Evolutionary conservation across 2,113 vertebrate genomes (phyloP).

Genomic region (Phylloscopus trochilus): DNA sequence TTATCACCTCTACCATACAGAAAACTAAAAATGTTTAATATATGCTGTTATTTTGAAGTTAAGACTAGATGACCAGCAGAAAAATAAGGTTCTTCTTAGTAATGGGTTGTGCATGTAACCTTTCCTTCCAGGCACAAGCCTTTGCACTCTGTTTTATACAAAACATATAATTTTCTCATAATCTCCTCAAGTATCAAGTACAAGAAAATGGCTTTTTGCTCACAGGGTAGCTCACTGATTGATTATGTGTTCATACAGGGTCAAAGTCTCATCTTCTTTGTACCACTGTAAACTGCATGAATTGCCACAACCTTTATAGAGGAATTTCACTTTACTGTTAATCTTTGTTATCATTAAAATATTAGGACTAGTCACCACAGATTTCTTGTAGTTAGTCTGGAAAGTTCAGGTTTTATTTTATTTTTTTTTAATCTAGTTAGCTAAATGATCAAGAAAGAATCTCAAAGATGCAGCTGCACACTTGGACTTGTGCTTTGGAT

Average conservation of each 20-base stretch:
- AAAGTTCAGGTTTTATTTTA: not conserved
- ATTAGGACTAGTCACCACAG: not conserved
- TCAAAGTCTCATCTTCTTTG: constrained; percentile 6
- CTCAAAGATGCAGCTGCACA: not conserved
- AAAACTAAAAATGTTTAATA: not conserved
- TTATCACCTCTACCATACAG: not conserved
- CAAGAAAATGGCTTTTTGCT: not conserved
- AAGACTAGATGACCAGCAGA: not conserved
- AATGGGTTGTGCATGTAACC: not conserved
- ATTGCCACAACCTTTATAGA: not conserved
- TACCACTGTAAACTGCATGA: not conserved
- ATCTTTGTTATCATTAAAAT: not conserved
- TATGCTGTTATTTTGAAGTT: not conserved
- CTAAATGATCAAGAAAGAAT: not conserved
- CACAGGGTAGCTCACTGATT: not conserved
- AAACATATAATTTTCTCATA: not conserved
- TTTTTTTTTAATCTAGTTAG: not conserved
- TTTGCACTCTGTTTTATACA: not conserved
- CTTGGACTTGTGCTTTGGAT: not conserved
- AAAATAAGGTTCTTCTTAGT: not conserved
- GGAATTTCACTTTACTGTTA: not conserved
- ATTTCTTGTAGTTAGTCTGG: not conserved
- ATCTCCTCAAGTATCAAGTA: not conserved
- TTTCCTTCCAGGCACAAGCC: not conserved
- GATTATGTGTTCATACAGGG: not conserved